Evolutionary conservation across 1,140 invertebrate genomes (phyloP), one percentile per base, ranked within the genome.

Genomic region (Brachionus rubens): DNA sequence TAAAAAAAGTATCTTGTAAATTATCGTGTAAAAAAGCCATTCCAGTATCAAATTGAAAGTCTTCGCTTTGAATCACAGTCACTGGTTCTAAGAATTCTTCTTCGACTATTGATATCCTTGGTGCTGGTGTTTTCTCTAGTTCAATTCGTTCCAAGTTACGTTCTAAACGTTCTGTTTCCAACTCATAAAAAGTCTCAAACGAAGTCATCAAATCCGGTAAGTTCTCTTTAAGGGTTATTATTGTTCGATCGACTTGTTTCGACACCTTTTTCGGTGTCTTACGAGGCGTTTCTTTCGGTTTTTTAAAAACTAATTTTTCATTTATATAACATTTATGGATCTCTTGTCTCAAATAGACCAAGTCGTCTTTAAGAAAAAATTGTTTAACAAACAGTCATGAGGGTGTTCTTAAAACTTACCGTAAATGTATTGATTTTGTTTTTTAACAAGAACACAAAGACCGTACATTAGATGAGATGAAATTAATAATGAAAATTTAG

Each of bases 401-500:
- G n/a, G n/a, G n/a, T n/a, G n/a, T n/a, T n/a, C n/a, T n/a, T n/a
- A n/a, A n/a, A n/a, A n/a, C n/a, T n/a, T n/a, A n/a, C n/a, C 67
- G 47, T 48, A 47, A 12, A 72, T 19, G 21, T 28, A 72, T 33
- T 50, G 46, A 36, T 6, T 72, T 40, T 72, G 28, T 12, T 54
- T 48, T 48, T 72, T 72, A 7, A 48, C n/a, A 16, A 72, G n/a
- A 19, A 72, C 46, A 16, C 46, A 50, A 10, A 72, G 67, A 12
- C 67, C 67, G 4, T 33, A 28, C 67, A 72, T 72, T 21, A 72
- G 21, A 48, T 72, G 67, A n/a, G 67, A 72, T 19, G 46, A 72
- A 12, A 72, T 19, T 7, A 72, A n/a, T 33, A 72, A 21, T 9
- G 67, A 72, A 72, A 72, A 36, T 33, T 21, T 36, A 40, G 67